Percentiles rank a stretch among this genome's conserved stretches.
phyloP scores from a whole-genome alignment of 2,113 vertebrate genomes.

The human region GRCh38 chr1:222796501-222797000 shows the following conservation, averaged over 20 bases:
- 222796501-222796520: too few species aligned
- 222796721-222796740: background rate
- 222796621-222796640: background rate
- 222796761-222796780: background rate
- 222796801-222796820: background rate
- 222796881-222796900: background rate
- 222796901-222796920: background rate
- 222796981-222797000: background rate
- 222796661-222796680: background rate
- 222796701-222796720: background rate
- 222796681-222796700: background rate
- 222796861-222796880: background rate
- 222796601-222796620: background rate
- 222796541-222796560: background rate
- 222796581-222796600: background rate
- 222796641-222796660: too few species aligned
- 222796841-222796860: background rate
- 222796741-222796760: background rate
- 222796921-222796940: background rate
- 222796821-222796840: background rate
- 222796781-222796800: background rate
- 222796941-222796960: background rate
- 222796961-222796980: background rate
- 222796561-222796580: background rate
- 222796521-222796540: background rate